These are phyloP conservation scores for Hypothenemus hampei DNA, from an alignment of 1,140 invertebrate species.

Conservation along the genomic window DNA sequence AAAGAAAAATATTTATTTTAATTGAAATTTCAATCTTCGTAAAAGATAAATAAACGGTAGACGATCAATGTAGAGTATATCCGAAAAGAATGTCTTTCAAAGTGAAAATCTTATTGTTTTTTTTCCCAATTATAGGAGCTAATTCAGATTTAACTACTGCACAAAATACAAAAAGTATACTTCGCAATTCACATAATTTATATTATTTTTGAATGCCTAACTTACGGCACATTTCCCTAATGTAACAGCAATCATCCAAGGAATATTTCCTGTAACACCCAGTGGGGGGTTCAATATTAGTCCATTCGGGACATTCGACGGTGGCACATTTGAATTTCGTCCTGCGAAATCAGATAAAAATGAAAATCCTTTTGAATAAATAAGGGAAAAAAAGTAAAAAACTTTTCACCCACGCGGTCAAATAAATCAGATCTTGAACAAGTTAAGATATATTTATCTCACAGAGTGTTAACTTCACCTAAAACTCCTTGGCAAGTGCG, in stretches of 20 bases:
- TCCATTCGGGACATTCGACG: slow-evolving; percentile 30
- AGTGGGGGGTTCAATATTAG: slow-evolving; percentile 8
- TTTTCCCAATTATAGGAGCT: too few relatives aligned
- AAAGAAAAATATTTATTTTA: too few relatives aligned
- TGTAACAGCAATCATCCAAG: slow-evolving; percentile 27
- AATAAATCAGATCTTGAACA: slow-evolving; percentile 17
- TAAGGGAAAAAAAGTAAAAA: too few relatives aligned
- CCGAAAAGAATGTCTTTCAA: too few relatives aligned
- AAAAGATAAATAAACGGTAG: too few relatives aligned
- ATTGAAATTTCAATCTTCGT: too few relatives aligned
- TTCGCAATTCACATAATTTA: not conserved
- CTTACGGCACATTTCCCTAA: slow-evolving; percentile 30
- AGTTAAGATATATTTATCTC: slow-evolving; percentile 17
- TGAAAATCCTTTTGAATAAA: slow-evolving; percentile 6
- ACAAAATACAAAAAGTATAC: too few relatives aligned
- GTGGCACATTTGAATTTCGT: slow-evolving; percentile 27
- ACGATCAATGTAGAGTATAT: too few relatives aligned
- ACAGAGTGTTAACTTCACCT: slow-evolving; percentile 11
- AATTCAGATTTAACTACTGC: too few relatives aligned
- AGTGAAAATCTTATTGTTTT: too few relatives aligned
- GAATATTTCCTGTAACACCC: slow-evolving; percentile 31
- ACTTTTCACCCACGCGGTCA: slow-evolving; percentile 4
- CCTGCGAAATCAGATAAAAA: slow-evolving; percentile 4
- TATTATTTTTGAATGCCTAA: not conserved
- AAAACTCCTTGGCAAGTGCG: too few relatives aligned